phyloP scores from a whole-genome alignment of 2,113 vertebrate species.

The Muscicapa adusta region DNA sequence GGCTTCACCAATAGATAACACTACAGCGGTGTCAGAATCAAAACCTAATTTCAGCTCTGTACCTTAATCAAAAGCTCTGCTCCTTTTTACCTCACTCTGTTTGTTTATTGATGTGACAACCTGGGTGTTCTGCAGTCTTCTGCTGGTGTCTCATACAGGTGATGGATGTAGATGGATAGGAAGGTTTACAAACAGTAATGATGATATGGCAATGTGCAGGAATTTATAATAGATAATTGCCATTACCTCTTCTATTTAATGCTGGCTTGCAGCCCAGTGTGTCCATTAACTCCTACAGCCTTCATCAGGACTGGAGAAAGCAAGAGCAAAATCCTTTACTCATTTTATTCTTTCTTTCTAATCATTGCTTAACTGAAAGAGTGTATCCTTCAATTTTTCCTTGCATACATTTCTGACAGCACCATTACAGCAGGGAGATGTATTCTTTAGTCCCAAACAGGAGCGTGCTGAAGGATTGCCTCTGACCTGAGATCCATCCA shows the following conservation, averaged over 20 bases:
- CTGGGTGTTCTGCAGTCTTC: neutral
- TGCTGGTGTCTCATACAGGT: neutral
- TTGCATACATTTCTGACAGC: neutral
- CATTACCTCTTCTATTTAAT: neutral
- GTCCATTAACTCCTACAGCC: neutral
- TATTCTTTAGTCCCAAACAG: neutral
- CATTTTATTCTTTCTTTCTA: neutral
- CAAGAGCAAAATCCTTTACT: neutral
- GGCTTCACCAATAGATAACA: neutral
- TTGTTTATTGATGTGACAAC: neutral
- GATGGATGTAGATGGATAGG: neutral
- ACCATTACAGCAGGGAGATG: neutral
- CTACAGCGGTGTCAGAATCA: neutral
- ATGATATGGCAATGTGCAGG: neutral
- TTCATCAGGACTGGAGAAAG: neutral
- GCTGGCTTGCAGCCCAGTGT: neutral
- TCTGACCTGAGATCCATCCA: neutral
- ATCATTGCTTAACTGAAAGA: neutral
- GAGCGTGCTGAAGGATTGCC: conserved; percentile 9
- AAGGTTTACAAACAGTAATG: neutral
- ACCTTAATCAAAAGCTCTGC: neutral
- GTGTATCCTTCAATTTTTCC: neutral
- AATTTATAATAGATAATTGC: neutral
- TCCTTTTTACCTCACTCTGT: neutral
- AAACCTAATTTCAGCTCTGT: neutral